Evolutionary conservation across 2,797 vertebrate genomes (phyloP).

Genomic region (Anabacerthia variegaticeps): DNA sequence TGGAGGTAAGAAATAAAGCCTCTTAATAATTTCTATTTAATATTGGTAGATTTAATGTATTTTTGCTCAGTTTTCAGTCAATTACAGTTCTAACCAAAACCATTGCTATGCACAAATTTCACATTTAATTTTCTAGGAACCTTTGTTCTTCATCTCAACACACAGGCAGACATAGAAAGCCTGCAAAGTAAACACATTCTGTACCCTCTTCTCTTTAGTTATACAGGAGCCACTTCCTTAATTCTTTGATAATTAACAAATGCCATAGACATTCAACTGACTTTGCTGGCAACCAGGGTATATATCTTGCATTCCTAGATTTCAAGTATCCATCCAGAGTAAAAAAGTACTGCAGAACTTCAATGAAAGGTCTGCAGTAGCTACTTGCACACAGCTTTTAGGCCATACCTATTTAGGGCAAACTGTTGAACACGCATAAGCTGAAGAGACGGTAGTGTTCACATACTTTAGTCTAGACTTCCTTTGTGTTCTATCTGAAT

Average conservation of each 20-base stretch:
- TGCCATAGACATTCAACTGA: not conserved
- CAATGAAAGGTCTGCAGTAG: not conserved
- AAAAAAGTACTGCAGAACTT: not conserved
- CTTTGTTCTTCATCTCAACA: not conserved
- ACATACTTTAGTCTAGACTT: not conserved
- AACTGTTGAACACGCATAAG: not conserved
- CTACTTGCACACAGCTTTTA: not conserved
- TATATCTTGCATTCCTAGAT: not conserved
- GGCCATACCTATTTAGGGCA: not conserved
- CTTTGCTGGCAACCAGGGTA: not conserved
- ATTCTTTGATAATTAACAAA: not conserved
- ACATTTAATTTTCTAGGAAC: not conserved
- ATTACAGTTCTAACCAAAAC: not conserved
- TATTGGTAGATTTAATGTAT: not conserved
- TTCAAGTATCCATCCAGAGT: not conserved
- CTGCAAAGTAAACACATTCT: not conserved
- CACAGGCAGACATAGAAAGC: not conserved
- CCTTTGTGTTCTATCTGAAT: not conserved
- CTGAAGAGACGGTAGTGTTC: not conserved
- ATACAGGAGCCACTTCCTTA: not conserved
- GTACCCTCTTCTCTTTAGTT: not conserved
- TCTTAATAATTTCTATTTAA: not conserved
- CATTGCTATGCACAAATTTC: not conserved
- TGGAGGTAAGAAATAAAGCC: not conserved
- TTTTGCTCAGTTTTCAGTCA: not conserved